Evolutionary conservation across 2,888 invertebrate species (phyloP).

Genomic region (Diarsia mendica): DNA sequence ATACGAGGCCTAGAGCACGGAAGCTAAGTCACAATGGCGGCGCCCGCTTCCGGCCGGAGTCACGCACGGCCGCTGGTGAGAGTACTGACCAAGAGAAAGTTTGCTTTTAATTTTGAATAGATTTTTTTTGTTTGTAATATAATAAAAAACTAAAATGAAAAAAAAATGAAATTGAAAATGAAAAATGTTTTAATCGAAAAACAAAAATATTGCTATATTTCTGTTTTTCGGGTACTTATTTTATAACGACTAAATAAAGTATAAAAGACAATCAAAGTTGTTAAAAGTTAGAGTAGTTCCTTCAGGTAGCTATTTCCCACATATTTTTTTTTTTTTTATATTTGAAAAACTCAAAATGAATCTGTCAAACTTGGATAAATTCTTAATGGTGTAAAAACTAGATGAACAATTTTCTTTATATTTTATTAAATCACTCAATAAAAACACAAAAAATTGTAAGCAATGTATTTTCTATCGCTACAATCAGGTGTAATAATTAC

Average conservation of each 20-base stretch:
- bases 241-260: neutral
- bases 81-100: slow-evolving; percentile 68
- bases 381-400: too few species aligned
- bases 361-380: too few species aligned
- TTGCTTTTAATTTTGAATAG: slow-evolving; percentile 48
- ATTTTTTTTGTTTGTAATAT: neutral
- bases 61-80: slow-evolving; percentile 77
- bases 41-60: slow-evolving; percentile 80
- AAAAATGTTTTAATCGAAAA: too few species aligned
- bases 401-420: neutral
- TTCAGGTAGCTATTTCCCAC: neutral
- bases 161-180: neutral
- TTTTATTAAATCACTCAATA: neutral
- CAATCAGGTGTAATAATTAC: slow-evolving; percentile 78
- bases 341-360: too few species aligned
- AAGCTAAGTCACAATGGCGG: slow-evolving; percentile 75
- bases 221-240: neutral
- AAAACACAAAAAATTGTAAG: neutral
- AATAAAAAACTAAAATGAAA: neutral
- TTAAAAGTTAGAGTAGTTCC: neutral
- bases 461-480: slow-evolving; percentile 72
- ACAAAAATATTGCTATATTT: neutral
- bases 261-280: neutral
- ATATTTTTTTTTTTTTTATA: too few species aligned
- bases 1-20: slow-evolving; percentile 77